Evolutionary conservation across 2,888 invertebrate species (phyloP), one percentile per base, ranked within the genome.

Genomic region (Eumerus sabulonum): DNA sequence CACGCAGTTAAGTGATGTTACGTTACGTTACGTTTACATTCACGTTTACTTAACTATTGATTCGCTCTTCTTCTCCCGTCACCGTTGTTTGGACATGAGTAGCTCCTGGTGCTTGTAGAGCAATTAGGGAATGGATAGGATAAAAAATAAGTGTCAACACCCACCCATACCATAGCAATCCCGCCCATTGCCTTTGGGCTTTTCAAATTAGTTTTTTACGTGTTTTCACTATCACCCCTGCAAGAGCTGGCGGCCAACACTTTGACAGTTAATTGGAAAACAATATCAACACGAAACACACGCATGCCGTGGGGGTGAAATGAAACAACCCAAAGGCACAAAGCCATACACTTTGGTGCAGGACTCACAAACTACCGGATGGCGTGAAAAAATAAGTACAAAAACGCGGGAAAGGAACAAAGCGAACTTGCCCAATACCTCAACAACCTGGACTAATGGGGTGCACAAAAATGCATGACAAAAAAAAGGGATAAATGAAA

Each of bases 201-300:
- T 27, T 44, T 19, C 48, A 74, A 74, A 79, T 79, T 73, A 74
- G 79, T 70, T 74, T 63, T 63, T 67, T 73, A 57, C 67, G 67
- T 63, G 73, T 57, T 56, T 48, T 54, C 17, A 14, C 2, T 51
- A 64, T 59, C 56, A 57, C 73, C 73, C 66, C 12, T 40, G 40
- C 27, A 27, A 27, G 3, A 7, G 27, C 3, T 27, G 27, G 27
- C 3, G 7, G 27, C 27, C 59, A 74, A 64, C 79, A 74, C 68
- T 67, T 63, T 64, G 68, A 51, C 74, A 70, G 74, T 64, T 79
- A 79, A 79, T 79, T 74, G 79, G 68, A 79, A 79, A 79, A 79
- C 79, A 79, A 79, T 79, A 79, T 73, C 56, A 77, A 77, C 57
- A n/a, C 9, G 56, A 63, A 14, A 59, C 16, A 35, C 51, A 35